Evolutionary conservation across 2,797 vertebrate genomes (phyloP), one percentile per base, ranked within the genome.

Genomic region (Trachops cirrhosus): DNA sequence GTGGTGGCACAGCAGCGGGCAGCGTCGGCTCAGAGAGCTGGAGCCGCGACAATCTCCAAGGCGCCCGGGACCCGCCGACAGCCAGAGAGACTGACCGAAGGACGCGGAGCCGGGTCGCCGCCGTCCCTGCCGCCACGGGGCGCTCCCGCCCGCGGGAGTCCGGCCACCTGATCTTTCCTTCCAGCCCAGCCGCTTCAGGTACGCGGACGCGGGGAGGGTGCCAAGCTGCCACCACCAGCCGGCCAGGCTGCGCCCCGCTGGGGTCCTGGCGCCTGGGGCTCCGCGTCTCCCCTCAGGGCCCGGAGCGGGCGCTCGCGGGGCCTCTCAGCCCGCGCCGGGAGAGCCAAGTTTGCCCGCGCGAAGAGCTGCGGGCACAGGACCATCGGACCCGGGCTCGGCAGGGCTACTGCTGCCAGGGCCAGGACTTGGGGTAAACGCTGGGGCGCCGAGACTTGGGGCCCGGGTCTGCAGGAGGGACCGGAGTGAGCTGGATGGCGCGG

Each of bases 281-380:
- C 52, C 64, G 79, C 84, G 54, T 48, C n/a, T 86, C 22, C 90
- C 52, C 57, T 89, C 96, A 95, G 97, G 94, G 94, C 96, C 97
- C 46, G 64, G 92, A 59, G 95, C 95, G 70, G 92, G 46, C 52
- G 77, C 68, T 57, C 4, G 74, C 83, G 6, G 0, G 93, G 89
- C 41, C 75, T 87, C 24, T 21, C 83, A 16, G 89, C 91, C 94
- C 32, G 93, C 89, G 16, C 83, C 41, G 2, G 64, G 22, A 67
- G 62, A 94, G 90, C 91, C 94, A 97, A 97, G 93, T 97, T 97
- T 97, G 95, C 93, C 79, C 39, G 32, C 32, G 89, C 74, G 89
- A n/a, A 75, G 18, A 68, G 86, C 73, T 19, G 80, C 62, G 22
- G 90, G 82, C 83, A 37, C 39, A 14, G 87, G 91, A 92, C 85